Evolutionary conservation across 92 coral and sea anemone species (phyloP).

Genomic region (Palythoa heliodiscus): DNA sequence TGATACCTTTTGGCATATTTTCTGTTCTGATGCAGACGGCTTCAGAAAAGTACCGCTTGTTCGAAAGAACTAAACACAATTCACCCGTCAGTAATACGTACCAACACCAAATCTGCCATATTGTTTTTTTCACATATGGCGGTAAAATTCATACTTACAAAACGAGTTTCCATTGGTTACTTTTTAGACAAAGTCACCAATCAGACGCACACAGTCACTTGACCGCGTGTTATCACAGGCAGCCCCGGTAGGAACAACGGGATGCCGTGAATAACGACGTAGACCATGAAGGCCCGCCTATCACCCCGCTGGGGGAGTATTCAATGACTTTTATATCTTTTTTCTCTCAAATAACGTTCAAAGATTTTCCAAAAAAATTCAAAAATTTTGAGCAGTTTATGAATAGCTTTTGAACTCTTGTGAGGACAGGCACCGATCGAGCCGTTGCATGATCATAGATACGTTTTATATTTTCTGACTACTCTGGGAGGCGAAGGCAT

Average conservation of each 20-base stretch:
- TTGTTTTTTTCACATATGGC: not conserved
- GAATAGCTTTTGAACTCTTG: too few relatives aligned
- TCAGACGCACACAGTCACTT: not conserved
- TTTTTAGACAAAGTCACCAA: not conserved
- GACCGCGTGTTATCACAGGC: not conserved
- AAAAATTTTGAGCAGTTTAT: too few relatives aligned
- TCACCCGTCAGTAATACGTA: not conserved
- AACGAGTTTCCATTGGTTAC: not conserved
- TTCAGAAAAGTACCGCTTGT: not conserved
- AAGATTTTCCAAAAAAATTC: too few relatives aligned
- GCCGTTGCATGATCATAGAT: too few relatives aligned
- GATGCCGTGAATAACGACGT: too few relatives aligned
- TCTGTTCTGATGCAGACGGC: not conserved
- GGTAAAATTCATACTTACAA: not conserved
- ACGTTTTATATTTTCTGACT: too few relatives aligned
- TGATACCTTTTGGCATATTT: not conserved
- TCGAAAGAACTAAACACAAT: not conserved
- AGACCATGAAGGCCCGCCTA: too few relatives aligned
- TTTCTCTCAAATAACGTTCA: too few relatives aligned
- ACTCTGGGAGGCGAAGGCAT: too few relatives aligned
- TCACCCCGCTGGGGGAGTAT: too few relatives aligned
- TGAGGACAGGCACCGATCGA: too few relatives aligned
- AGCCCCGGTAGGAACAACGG: not conserved
- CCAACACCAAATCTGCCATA: conserved; percentile 1
- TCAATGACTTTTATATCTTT: too few relatives aligned